Evolutionary conservation across 2,888 invertebrate species (phyloP), one percentile per base, ranked within the genome.

Genomic region (Darwinula stevensoni): DNA sequence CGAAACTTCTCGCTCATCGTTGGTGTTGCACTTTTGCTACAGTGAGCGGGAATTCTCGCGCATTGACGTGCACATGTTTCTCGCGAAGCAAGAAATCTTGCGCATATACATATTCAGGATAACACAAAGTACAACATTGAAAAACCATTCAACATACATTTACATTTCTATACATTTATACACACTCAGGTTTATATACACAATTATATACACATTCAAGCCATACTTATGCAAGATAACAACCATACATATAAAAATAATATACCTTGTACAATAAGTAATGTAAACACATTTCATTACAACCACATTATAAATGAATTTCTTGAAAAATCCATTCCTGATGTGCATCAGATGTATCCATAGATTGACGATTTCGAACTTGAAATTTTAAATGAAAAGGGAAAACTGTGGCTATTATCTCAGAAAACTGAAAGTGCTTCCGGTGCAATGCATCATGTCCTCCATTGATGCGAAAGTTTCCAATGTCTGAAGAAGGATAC

Each of bases 1-100:
- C 22, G 22, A 22, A 22, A 22, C 22, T 22, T 22, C 22, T 22
- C 22, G 22, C 22, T 22, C 22, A 22, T 22, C 22, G 22, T 22
- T 22, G 22, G 22, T 22, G 22, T 22, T 22, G 22, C 22, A 22
- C 22, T 22, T 22, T 22, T 22, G 22, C 22, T 22, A 22, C 22
- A 22, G 22, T 22, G 22, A 22, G 22, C 22, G 22, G 22, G 22
- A 22, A 22, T 22, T 22, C 22, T 22, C 22, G 22, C 22, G 22
- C 22, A 22, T 22, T 22, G 22, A 22, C 22, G 22, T 22, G 22
- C 22, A 22, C 22, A 22, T 22, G 22, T 22, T 22, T 22, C 22
- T 22, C 22, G 22, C 22, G 22, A 22, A 22, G 22, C 22, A 22
- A 22, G 22, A 22, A 22, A 22, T 22, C 22, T 22, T 22, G 22